Percentiles rank a stretch among this genome's conserved stretches.
Conservation (phyloP, 2,888 invertebrate species). For the Dicranocentrus wangi region DNA sequence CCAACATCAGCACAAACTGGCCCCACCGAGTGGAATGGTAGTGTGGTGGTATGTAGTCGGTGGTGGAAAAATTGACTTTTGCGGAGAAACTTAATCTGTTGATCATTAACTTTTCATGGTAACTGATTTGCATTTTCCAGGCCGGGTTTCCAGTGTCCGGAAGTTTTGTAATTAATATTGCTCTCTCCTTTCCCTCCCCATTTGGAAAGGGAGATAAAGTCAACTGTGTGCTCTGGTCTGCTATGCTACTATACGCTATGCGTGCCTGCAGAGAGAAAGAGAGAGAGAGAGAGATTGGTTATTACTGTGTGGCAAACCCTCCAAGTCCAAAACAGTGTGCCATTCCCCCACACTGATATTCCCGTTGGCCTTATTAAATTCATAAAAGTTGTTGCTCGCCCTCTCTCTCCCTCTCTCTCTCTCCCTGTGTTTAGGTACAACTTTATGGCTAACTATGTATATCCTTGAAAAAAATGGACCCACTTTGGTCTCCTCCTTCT, state of each 20-base stretch:
- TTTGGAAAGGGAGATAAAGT: too few relatives aligned
- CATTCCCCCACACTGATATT: too few relatives aligned
- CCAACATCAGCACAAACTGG: too few relatives aligned
- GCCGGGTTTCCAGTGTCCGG: slow-evolving; percentile 5
- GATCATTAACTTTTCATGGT: slow-evolving; percentile 57
- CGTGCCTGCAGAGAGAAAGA: too few relatives aligned
- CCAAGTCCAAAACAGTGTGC: too few relatives aligned
- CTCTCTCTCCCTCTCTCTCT: slow-evolving; percentile 10
- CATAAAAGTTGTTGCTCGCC: slow-evolving; percentile 43
- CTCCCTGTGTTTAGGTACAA: neutral
- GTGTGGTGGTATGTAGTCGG: too few relatives aligned
- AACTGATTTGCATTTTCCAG: slow-evolving; percentile 54
- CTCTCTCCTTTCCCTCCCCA: slow-evolving; percentile 4
- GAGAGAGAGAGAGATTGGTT: too few relatives aligned
- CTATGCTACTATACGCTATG: too few relatives aligned
- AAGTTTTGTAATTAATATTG: slow-evolving; percentile 61
- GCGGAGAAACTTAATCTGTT: slow-evolving; percentile 56
- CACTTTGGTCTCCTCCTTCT: neutral
- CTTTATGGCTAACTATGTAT: neutral
- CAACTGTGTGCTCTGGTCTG: too few relatives aligned
- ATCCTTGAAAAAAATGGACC: neutral
- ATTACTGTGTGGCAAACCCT: too few relatives aligned
- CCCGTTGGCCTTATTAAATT: slow-evolving; percentile 42
- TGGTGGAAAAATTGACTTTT: slow-evolving; percentile 42
- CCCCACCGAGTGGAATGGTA: too few relatives aligned